Conservation (phyloP, 2,113 vertebrate genomes). For the Uropsilus gracilis region DNA sequence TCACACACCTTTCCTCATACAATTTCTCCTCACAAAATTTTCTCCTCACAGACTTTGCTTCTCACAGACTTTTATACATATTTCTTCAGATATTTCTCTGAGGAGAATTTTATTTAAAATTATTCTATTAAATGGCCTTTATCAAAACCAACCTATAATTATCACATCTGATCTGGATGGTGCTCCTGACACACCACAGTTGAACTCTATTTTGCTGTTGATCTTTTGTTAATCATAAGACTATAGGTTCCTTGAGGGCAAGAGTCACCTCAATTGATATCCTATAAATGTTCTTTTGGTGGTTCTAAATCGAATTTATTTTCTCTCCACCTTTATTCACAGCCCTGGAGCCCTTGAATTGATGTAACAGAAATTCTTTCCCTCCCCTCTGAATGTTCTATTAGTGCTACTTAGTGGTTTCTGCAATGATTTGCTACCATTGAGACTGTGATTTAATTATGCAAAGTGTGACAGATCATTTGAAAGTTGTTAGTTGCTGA, state of each 20-base stretch:
- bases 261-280: background rate
- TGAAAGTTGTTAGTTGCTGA: conserved; percentile 72
- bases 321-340: background rate
- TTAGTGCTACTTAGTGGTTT: conserved; percentile 5
- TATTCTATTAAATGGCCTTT: background rate
- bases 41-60: background rate
- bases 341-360: background rate
- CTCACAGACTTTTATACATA: background rate
- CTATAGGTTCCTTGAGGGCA: background rate
- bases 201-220: background rate
- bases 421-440: conserved; percentile 29
- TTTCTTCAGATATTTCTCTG: background rate
- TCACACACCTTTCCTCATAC: background rate
- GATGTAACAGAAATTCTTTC: background rate
- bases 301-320: background rate
- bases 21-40: background rate
- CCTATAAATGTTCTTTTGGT: background rate
- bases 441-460: conserved; percentile 66
- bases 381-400: background rate
- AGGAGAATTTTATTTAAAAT: background rate
- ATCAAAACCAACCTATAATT: background rate
- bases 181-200: background rate
- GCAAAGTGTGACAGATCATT: conserved; percentile 67
- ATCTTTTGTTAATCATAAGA: background rate
- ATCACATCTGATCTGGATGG: background rate